Conservation (phyloP, 2,888 invertebrate species). For the Agriopis aurantiaria region DNA sequence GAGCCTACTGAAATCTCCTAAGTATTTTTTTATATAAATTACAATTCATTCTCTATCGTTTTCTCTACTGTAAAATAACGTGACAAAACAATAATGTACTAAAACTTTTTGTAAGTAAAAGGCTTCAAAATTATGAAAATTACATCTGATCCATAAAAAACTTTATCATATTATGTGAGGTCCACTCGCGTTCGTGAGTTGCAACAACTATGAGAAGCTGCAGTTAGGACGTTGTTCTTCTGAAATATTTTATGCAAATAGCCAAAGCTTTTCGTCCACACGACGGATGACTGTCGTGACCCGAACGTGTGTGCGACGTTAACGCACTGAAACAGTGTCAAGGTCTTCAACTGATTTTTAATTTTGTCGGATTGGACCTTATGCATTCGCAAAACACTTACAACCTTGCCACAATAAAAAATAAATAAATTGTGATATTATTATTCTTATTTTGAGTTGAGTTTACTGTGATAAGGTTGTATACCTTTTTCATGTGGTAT, state of each 20-base stretch:
- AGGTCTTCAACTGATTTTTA: conserved; percentile 79
- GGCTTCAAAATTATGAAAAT: too few species aligned
- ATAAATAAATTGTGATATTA: background rate
- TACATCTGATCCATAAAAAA: too few species aligned
- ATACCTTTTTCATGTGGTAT: conserved; percentile 31
- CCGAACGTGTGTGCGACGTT: conserved; percentile 55
- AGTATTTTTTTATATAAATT: too few species aligned
- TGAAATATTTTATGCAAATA: conserved; percentile 42
- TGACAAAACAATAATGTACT: too few species aligned
- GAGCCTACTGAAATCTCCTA: too few species aligned
- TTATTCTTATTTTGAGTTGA: background rate
- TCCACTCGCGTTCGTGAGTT: background rate
- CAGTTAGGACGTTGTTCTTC: conserved; percentile 25
- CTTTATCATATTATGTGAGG: too few species aligned
- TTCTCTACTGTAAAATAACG: too few species aligned
- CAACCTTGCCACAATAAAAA: conserved; percentile 32
- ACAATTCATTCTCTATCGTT: too few species aligned
- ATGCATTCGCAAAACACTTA: conserved; percentile 37
- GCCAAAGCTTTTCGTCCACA: conserved; percentile 44
- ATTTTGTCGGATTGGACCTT: conserved; percentile 58
- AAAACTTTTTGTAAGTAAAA: too few species aligned
- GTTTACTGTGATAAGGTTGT: conserved; percentile 37
- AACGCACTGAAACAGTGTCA: conserved; percentile 75
- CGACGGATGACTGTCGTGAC: conserved; percentile 40
- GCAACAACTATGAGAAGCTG: background rate